Conservation (phyloP, 2,113 vertebrate genomes). For the Trematocara nigrifrons region DNA sequence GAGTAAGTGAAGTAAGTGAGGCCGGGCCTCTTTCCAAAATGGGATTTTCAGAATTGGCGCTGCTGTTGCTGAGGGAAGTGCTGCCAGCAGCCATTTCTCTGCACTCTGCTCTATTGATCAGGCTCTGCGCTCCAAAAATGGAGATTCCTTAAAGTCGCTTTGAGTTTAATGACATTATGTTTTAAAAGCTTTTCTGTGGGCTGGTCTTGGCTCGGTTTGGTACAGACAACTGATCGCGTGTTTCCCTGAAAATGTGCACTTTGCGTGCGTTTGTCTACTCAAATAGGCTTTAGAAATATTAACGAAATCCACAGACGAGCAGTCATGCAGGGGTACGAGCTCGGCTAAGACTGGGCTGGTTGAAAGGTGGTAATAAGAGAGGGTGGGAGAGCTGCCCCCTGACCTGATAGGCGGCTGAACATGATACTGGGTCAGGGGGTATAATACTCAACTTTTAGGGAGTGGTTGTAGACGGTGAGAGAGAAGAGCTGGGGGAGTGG, state of each 20-base stretch:
- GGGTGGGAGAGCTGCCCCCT: not conserved
- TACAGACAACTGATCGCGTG: not conserved
- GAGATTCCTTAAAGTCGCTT: constrained; percentile 51
- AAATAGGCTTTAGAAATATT: constrained; percentile 39
- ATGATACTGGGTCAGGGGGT: constrained; percentile 45
- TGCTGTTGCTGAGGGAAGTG: constrained; percentile 19
- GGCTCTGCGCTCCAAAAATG: constrained; percentile 29
- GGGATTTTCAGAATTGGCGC: constrained; percentile 27
- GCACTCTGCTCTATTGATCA: constrained; percentile 49
- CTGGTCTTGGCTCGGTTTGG: constrained; percentile 13
- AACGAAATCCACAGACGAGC: constrained; percentile 4
- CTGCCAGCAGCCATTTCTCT: constrained; percentile 19
- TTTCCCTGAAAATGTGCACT: not conserved
- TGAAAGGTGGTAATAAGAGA: constrained; percentile 27
- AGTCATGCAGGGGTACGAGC: constrained; percentile 7
- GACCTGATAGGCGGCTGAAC: constrained; percentile 46
- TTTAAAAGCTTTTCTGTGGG: constrained; percentile 27
- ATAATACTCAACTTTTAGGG: constrained; percentile 42
- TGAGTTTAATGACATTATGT: constrained; percentile 48
- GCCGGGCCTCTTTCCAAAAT: constrained; percentile 8
- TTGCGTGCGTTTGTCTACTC: not conserved
- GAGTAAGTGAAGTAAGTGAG: not conserved
- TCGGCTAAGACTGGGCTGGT: constrained; percentile 8
- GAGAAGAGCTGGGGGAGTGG: not conserved
- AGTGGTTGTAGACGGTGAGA: constrained; percentile 19